These are phyloP conservation scores for Schlechtendalia chinensis DNA, from an alignment of 1,140 invertebrate genomes.

Conservation along the genomic window DNA sequence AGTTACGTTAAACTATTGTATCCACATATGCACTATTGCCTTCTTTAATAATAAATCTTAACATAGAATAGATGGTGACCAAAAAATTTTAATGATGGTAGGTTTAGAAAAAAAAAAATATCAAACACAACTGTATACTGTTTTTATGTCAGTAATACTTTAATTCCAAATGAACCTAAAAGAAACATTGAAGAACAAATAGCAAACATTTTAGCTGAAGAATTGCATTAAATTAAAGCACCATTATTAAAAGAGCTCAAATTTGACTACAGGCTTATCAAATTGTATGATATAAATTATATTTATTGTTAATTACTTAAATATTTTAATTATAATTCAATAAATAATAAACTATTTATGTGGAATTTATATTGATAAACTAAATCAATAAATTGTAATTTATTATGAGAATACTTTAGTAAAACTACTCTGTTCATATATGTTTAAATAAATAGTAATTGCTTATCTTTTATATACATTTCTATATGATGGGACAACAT, in stretches of 20 bases:
- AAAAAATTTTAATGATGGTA: too few species aligned
- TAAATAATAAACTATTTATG: not conserved
- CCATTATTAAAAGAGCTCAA: not conserved
- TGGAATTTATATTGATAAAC: too few species aligned
- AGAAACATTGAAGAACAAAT: constrained; percentile 9
- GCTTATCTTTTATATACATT: not conserved
- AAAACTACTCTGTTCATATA: not conserved
- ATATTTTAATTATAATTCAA: not conserved
- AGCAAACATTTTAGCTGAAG: constrained; percentile 19
- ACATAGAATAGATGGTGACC: too few species aligned
- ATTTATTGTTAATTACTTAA: not conserved
- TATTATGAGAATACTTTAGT: not conserved
- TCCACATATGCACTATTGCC: too few species aligned
- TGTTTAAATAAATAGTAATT: constrained; percentile 7
- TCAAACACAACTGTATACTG: too few species aligned
- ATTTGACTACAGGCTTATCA: not conserved
- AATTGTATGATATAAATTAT: not conserved
- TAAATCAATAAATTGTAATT: not conserved
- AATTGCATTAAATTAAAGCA: constrained; percentile 5
- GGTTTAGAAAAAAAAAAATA: too few species aligned
- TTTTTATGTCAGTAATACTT: too few species aligned
- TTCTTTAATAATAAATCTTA: too few species aligned
- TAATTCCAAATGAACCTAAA: too few species aligned
- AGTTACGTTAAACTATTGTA: too few species aligned
- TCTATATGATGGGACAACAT: too few species aligned